These are phyloP conservation scores for Cremastinae sp. DNA, from an alignment of 2,888 invertebrate genomes.

Conservation along the genomic window DNA sequence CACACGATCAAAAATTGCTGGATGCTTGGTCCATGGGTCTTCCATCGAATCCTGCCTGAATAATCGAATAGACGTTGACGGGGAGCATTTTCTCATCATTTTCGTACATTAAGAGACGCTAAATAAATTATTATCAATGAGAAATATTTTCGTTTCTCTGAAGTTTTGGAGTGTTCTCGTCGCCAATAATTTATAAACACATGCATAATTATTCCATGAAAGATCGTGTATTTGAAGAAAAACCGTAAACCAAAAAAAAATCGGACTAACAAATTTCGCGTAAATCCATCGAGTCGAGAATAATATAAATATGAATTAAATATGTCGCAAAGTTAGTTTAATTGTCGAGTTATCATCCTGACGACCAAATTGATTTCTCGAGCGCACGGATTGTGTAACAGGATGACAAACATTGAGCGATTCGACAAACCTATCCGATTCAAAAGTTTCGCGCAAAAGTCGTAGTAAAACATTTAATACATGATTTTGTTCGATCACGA, in stretches of 20 bases:
- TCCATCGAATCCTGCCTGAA: constrained; percentile 76
- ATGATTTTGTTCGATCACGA: too few relatives aligned
- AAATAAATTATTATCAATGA: constrained; percentile 43
- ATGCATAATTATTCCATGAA: constrained; percentile 32
- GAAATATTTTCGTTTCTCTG: background rate
- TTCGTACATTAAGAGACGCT: constrained; percentile 11
- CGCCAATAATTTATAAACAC: background rate
- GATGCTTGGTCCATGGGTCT: constrained; percentile 78
- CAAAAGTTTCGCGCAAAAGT: background rate
- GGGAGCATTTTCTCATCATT: constrained; percentile 28
- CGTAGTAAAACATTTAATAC: too few relatives aligned
- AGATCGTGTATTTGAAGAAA: constrained; percentile 51
- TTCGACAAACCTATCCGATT: constrained; percentile 31
- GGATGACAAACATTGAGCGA: constrained; percentile 50
- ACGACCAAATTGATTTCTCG: too few relatives aligned
- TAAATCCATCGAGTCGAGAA: constrained; percentile 41
- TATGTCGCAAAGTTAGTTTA: too few relatives aligned
- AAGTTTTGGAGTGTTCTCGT: background rate
- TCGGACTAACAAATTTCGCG: constrained; percentile 25
- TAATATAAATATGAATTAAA: too few relatives aligned
- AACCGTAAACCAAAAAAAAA: constrained; percentile 46
- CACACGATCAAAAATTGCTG: constrained; percentile 75
- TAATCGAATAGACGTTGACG: background rate
- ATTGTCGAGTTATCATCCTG: too few relatives aligned
- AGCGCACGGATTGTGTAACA: background rate